These are phyloP conservation scores for Lucilia sericata DNA, from an alignment of 1,140 invertebrate genomes.

Conservation along the genomic window DNA sequence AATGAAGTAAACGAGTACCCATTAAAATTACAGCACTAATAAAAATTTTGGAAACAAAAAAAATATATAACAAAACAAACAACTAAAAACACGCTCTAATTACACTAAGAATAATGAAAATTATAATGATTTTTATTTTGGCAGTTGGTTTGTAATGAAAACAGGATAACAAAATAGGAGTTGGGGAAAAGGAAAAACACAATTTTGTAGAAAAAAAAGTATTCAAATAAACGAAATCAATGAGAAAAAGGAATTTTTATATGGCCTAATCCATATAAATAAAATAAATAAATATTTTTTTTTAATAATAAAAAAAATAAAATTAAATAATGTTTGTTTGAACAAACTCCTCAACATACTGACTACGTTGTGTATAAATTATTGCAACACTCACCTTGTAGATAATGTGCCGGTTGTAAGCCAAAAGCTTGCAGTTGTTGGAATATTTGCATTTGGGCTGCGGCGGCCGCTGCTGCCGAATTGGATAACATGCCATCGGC, in stretches of 20 bases:
- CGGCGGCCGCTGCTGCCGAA: slow-evolving; percentile 71
- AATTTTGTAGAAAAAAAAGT: neutral
- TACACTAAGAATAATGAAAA: neutral
- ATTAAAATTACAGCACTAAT: neutral
- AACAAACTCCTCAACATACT: neutral
- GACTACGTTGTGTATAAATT: too few relatives aligned
- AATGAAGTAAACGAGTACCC: neutral
- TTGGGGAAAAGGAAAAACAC: neutral
- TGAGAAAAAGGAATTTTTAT: neutral
- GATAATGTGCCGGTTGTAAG: slow-evolving; percentile 79
- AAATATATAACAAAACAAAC: neutral
- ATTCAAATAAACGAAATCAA: neutral
- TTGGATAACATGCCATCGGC: slow-evolving; percentile 45
- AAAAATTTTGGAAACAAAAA: neutral
- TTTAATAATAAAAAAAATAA: neutral
- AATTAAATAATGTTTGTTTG: neutral
- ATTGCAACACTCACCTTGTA: slow-evolving; percentile 70
- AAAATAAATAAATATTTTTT: neutral
- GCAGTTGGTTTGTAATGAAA: neutral
- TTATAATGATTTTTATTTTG: neutral
- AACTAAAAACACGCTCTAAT: slow-evolving; percentile 18
- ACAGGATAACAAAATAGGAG: neutral
- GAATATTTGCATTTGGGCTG: slow-evolving; percentile 77
- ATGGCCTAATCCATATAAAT: neutral
- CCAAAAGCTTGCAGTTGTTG: slow-evolving; percentile 83